Base-by-base conservation (phyloP, 2,888 invertebrate species). In the Zygaena filipendulae region DNA sequence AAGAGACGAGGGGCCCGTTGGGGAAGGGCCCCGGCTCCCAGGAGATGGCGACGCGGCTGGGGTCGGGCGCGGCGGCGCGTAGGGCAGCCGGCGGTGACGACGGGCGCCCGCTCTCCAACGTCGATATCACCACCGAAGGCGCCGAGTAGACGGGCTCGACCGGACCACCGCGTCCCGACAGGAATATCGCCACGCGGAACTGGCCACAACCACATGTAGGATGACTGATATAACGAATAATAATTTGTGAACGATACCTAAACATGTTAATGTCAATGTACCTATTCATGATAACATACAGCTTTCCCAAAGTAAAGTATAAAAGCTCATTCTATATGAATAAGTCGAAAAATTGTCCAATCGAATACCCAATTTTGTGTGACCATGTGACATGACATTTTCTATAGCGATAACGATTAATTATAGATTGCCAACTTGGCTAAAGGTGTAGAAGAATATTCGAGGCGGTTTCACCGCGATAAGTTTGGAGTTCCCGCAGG, bases 11-110 rank as follows among this genome's bases (percentile, higher is more conserved):
- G 21, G 92, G 93, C 40, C 93, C 95, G 64, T 94, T 94, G 27
- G 90, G 89, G 57, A 91, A 93, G 29, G 85, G 84, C 9, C 95
- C 95, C 9, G 92, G 88, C 59, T 87, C 87, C 95, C 95, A 96
- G 47, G 90, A 90, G 35, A 96, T 85, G 39, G 92, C 91, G 36
- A 95, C 87, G 44, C 93, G 86, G 44, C 87, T 86, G 27, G 90
- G 84, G 64, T 95, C 93, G 30, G 93, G 85, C 3, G 93, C 86
- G 31, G 90, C 85, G 11, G 90, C 87, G 42, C 88, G 83, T 42
- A 91, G 84, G 39, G 91, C 85, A 35, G 83, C 74, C 4, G 94
- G 91, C 12, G 89, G 83, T 0, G 91, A 95, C 41, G 87, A 81
- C 8, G 93, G 92, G 26, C 84, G 81, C 18, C 91, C 92, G 32